Base-by-base conservation (phyloP, 2,797 vertebrate genomes). In the Syndactyla subalaris region DNA sequence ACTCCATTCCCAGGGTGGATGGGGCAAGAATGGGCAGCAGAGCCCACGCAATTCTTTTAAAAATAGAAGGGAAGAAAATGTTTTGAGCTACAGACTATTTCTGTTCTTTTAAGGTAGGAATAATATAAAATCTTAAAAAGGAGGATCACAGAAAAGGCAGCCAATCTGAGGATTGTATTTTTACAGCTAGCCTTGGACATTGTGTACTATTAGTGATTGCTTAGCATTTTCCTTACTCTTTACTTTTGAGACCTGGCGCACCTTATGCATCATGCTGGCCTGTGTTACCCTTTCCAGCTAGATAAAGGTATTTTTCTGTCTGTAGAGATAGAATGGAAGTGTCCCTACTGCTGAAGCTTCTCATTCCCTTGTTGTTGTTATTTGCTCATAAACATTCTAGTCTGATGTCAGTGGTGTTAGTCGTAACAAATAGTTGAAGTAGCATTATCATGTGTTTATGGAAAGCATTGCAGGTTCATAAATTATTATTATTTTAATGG, bases 151-250 rank as follows among this genome's bases (percentile, higher is more conserved):
- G 67, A 59, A 93, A 62, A 78, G 27, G 27, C 27, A 89, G 72
- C 15, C 36, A 66, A 30, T 59, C 43, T 62, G 48, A 75, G 30
- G 19, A 77, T 48, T n/a, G 5, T 43, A 39, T 65, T 75, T 71
- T 72, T 88, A 55, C 54, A 92, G 39, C 16, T 70, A 54, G 27
- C 55, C 24, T 14, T 46, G n/a, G 29, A 55, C 30, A 36, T 43
- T 26, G 10, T 36, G 46, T 41, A 30, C 7, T 61, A 32, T 77
- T 72, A 75, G 39, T 58, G 63, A 70, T 92, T 92, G 63, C 36
- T 89, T 70, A 70, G 29, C 21, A 36, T 75, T 94, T 91, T 87
- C 59, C 55, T 85, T 51, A 51, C 30, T 66, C 17, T 72, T 96
- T 73, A 39, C n/a, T 68, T 90, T 32, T 86, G 80, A 75, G 66